Conservation (phyloP, 2,113 vertebrate genomes). For the Prionailurus bengalensis region DNA sequence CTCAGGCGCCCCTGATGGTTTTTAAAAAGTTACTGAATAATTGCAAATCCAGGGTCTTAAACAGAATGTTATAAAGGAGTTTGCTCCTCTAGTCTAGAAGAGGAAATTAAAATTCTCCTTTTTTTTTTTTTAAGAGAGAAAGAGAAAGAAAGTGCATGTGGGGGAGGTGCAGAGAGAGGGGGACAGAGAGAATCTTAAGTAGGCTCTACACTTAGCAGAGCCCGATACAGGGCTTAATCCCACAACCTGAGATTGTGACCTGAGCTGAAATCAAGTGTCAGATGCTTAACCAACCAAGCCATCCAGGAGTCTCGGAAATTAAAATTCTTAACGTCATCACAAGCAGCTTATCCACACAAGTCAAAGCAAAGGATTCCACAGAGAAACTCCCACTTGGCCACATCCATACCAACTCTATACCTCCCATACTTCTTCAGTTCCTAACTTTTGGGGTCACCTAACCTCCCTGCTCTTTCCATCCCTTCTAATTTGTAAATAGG, state of each 20-base stretch:
- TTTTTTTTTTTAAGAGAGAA: too few species aligned
- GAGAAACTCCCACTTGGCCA: neutral
- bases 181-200: too few species aligned
- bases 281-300: too few species aligned
- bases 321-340: neutral
- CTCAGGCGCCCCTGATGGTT: neutral
- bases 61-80: neutral
- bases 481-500: conserved; percentile 47
- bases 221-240: too few species aligned
- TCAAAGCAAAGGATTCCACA: conserved; percentile 47
- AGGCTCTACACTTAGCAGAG: too few species aligned
- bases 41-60: conserved; percentile 25
- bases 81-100: conserved; percentile 39
- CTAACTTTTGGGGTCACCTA: conserved; percentile 20
- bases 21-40: conserved; percentile 47
- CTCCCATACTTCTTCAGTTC: neutral
- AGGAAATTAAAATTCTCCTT: neutral
- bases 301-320: neutral
- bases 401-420: neutral
- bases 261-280: too few species aligned
- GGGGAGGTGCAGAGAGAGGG: too few species aligned
- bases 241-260: too few species aligned
- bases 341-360: neutral
- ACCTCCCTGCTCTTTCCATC: neutral
- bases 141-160: too few species aligned